These are phyloP conservation scores for Calcarius lapponicus DNA, from an alignment of 2,797 vertebrate species.

Conservation along the genomic window DNA sequence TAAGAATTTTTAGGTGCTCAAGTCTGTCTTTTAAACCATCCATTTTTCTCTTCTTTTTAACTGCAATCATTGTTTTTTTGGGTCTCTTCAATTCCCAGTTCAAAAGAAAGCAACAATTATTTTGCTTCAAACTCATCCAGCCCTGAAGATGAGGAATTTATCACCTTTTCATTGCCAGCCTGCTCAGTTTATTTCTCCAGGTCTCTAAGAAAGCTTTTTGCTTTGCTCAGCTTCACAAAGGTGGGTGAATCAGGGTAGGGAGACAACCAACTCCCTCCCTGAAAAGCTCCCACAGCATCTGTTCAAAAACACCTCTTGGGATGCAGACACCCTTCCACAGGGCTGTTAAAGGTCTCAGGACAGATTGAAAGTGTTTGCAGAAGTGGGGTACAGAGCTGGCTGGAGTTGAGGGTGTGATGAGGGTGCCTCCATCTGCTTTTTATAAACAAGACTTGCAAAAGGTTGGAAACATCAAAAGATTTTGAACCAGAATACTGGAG, in stretches of 20 bases:
- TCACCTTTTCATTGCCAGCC: background rate
- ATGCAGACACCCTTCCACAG: background rate
- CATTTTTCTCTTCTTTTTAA: background rate
- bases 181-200: background rate
- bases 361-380: background rate
- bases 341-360: background rate
- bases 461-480: background rate
- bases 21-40: background rate
- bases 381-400: background rate
- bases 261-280: background rate
- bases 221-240: background rate
- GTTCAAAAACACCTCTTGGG: background rate
- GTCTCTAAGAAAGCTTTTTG: background rate
- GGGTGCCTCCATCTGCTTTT: background rate
- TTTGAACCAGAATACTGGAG: background rate
- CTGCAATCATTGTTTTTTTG: background rate
- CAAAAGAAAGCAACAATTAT: conserved; percentile 5
- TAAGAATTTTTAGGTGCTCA: background rate
- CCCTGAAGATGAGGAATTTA: conserved; percentile 16
- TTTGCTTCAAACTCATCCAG: background rate
- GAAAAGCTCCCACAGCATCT: background rate
- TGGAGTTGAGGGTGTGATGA: rapidly evolving
- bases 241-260: rapidly evolving
- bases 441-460: background rate
- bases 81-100: background rate